These are phyloP conservation scores for Gallinago stenura DNA, from an alignment of 2,797 vertebrate genomes.

Conservation along the genomic window DNA sequence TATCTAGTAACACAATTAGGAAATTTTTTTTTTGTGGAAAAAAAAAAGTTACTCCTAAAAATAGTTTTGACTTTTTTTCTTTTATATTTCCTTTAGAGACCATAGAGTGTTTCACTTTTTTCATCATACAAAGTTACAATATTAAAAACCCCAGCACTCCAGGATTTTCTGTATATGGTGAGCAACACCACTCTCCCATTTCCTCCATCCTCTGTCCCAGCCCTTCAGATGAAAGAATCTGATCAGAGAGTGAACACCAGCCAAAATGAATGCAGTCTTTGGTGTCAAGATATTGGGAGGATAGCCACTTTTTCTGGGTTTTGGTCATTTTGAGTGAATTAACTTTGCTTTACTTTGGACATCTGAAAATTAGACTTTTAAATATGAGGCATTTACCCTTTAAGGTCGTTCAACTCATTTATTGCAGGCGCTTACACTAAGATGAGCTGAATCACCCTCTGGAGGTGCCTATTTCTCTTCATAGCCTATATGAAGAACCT, in stretches of 20 bases:
- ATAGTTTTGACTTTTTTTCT: background rate
- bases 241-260: background rate
- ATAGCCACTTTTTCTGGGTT: background rate
- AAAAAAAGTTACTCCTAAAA: background rate
- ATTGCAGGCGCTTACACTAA: background rate
- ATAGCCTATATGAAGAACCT: background rate
- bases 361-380: background rate
- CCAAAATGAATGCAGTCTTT: background rate
- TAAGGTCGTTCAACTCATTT: background rate
- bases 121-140: background rate
- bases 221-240: background rate
- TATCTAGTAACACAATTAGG: background rate
- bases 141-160: accelerated
- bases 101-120: background rate
- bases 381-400: background rate
- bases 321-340: background rate
- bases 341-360: background rate
- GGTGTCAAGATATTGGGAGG: background rate
- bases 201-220: background rate
- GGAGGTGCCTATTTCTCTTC: background rate
- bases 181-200: background rate
- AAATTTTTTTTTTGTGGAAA: accelerated
- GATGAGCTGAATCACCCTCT: background rate
- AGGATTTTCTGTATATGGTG: background rate
- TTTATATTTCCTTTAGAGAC: background rate